Base-by-base conservation (phyloP, 2,888 invertebrate species). In the Diachrysia chrysitis region DNA sequence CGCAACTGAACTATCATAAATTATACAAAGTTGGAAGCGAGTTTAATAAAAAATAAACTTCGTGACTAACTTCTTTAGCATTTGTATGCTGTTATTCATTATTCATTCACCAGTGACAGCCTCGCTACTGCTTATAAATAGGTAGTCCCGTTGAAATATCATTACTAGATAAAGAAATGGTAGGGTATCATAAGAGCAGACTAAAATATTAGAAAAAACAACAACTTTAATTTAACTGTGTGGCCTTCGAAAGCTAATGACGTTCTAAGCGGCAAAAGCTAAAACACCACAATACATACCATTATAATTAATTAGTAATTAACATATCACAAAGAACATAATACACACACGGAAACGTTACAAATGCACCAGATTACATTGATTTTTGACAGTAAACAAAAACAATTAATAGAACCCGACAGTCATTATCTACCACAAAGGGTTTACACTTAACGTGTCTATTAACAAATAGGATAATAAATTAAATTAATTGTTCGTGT, bases 401-500 rank as follows among this genome's bases (percentile, higher is more conserved):
- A 57, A 61, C 59, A 55, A 66, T 69, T 71, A 66, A 70, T 61
- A 32, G 1, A 35, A 19, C n/a, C 59, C 51, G 55, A 61, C 65
- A 64, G n/a, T 16, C 21, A 66, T 60, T 54, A 51, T 25, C 35
- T 65, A 68, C 63, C 65, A 69, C 72, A 73, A 73, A 73, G 61
- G 66, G 61, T 73, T 63, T 60, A 48, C 42, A 42, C 42, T 42
- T 65, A 54, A 58, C 16, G 37, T 76, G 53, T 76, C 63, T 57
- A 76, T 76, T 69, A 66, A 62, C 56, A 32, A 57, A 68, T 48
- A 62, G 46, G 46, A 67, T 66, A 71, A 67, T 75, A 69, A 66
- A 71, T 78, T 53, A 65, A 64, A 70, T 61, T 72, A 66, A 75
- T 67, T 76, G 64, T 71, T 69, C 25, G 21, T 51, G 21, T 3